Evolutionary conservation across 2,113 vertebrate genomes (phyloP), one percentile per base, ranked within the genome.

Genomic region (Physeter macrocephalus): DNA sequence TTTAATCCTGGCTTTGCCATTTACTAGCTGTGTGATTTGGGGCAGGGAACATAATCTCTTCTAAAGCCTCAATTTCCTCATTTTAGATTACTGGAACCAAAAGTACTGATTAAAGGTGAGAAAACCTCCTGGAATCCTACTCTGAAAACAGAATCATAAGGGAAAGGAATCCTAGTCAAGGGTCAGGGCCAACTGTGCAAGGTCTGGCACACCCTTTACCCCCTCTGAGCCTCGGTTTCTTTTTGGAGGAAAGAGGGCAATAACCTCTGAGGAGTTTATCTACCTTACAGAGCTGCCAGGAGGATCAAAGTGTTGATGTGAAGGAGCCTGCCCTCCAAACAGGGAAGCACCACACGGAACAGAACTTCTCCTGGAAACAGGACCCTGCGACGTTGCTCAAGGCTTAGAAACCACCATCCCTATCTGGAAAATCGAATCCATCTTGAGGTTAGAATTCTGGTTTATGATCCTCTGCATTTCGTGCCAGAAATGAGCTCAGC

Each of bases 401-500:
- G 94, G 95, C 96, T 96, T 71, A 97, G 97, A 97, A 97, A 96
- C 92, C 75, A 86, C 90, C 75, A 20, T 92, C 92, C 71, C 49
- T 97, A 96, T 98, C 97, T 93, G 41, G 43, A 85, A 96, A 96
- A 97, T 96, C 49, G 36, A 96, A 94, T 94, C 92, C 64, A 57
- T 94, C 93, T 92, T 74, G 74, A 96, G 83, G 94, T 92, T 89
- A 96, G 81, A 81, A 59, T 88, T 92, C 92, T 96, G 92, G 64
- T 97, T 96, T 96, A 96, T 9, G 90, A 97, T 72, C 49, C 72
- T 93, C 78, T 64, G 20, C 46, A 77, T 90, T 92, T 94, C 8
- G 0, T 97, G 96, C 97, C 98, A 98, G 93, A 77, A 97, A 97
- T 97, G 96, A 97, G 96, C 94, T 98, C 96, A 97, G 95, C 90